Conservation (phyloP, 2,113 vertebrate species). For the Alligator sinensis region DNA sequence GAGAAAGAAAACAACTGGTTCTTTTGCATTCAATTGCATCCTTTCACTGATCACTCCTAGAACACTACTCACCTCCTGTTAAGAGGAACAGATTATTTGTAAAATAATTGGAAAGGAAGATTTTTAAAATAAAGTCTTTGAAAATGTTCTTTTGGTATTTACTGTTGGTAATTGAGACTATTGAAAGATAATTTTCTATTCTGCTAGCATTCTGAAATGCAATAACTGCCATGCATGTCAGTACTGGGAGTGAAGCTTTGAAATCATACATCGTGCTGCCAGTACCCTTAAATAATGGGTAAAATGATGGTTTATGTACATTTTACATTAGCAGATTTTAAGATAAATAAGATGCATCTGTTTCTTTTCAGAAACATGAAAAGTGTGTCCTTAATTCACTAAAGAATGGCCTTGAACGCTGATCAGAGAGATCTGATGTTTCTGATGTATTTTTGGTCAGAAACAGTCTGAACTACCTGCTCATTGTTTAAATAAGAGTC, state of each 20-base stretch:
- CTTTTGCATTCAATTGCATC: neutral
- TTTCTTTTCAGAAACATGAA: neutral
- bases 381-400: neutral
- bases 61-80: neutral
- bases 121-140: neutral
- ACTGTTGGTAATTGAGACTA: constrained; percentile 14
- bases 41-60: neutral
- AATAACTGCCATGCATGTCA: neutral
- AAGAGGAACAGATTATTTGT: neutral
- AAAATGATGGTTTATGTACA: neutral
- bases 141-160: neutral
- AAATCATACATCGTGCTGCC: neutral
- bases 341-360: neutral
- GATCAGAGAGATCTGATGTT: neutral
- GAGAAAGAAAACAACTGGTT: neutral
- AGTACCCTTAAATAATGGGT: neutral
- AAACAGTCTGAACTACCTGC: neutral
- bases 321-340: constrained; percentile 34
- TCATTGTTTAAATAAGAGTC: neutral
- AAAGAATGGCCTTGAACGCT: rapidly evolving
- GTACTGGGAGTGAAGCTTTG: neutral
- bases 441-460: neutral
- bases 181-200: neutral
- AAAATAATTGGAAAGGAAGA: neutral
- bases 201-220: neutral